A percentile compares a stretch with the other conserved stretches of the same genome.
These are phyloP conservation scores for Bombus pyrosoma DNA, from an alignment of 1,140 invertebrate genomes.

Conservation along the genomic window DNA sequence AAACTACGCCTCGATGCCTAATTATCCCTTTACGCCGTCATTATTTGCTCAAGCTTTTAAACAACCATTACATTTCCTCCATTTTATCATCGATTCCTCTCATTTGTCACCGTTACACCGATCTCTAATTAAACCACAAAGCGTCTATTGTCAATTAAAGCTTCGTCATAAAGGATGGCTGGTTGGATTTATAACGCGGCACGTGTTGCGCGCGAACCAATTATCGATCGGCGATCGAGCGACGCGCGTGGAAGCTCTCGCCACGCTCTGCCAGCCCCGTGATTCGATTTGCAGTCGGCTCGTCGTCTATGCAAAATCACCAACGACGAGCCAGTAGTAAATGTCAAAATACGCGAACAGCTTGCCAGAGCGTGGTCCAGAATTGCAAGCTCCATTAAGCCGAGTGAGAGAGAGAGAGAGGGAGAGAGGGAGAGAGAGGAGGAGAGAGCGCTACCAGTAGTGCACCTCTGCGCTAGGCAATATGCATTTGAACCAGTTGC, in stretches of 20 bases:
- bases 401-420: background rate
- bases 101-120: background rate
- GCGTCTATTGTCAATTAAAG: constrained; percentile 27
- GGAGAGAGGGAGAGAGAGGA: background rate
- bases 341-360: constrained; percentile 58
- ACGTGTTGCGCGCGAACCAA: background rate
- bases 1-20: background rate
- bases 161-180: constrained; percentile 13
- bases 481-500: constrained; percentile 80
- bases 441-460: constrained; percentile 70
- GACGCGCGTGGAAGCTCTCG: constrained; percentile 5
- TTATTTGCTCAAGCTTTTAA: too few species aligned
- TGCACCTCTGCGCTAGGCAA: constrained; percentile 74
- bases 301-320: constrained; percentile 45
- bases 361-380: constrained; percentile 41
- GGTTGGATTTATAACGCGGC: constrained; percentile 3
- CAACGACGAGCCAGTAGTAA: constrained; percentile 29
- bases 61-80: background rate
- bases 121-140: background rate
- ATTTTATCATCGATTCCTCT: background rate
- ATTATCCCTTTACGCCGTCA: background rate
- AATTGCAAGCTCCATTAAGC: constrained; percentile 70
- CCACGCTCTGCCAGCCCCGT: constrained; percentile 1
- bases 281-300: constrained; percentile 29
- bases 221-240: background rate